Base-by-base conservation (phyloP, 2,888 invertebrate species). In the Saturnia pavonia region DNA sequence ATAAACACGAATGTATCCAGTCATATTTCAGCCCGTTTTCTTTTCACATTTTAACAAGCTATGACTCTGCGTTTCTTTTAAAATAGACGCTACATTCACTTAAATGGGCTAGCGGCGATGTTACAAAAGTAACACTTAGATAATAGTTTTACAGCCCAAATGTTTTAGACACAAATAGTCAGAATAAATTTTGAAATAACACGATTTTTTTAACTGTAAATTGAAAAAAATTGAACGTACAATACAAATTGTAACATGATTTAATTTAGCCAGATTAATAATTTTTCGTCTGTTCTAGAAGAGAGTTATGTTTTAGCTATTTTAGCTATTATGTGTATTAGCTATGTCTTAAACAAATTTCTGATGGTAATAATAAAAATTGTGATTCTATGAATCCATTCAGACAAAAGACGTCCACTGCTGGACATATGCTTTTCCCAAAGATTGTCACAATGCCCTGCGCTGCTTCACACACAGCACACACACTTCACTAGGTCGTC, bases 21-120 rank as follows among this genome's bases (percentile, higher is more conserved):
- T 82, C 80, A 82, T 83, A 80, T 79, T 75, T 76, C 77, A 80
- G 74, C 82, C 82, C 77, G 82, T 78, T 86, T 86, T 87, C 87
- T 84, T 86, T 90, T 85, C 84, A 88, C 74, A 79, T 78, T 77
- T 81, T 85, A 82, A 87, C 88, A 87, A 83, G 83, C 80, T 77
- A 82, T 88, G 89, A 90, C 87, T 85, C 76, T 73, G 87, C 88
- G 76, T 79, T 87, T 85, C 81, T 73, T 77, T 78, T 76, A 74
- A 77, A 27, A 84, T 84, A 81, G 79, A 77, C 72, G 72, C 73
- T 75, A 71, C 72, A 70, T 73, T 73, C 71, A 40, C 65, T 25
- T 69, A 75, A 78, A 77, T 74, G 74, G 74, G 75, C 76, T 67
- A 69, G 69, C 68, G 73, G 74, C 73, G 73, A 76, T 74, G 75